These are phyloP conservation scores for Crocidura indochinensis DNA, from an alignment of 2,797 vertebrate genomes.

Conservation along the genomic window DNA sequence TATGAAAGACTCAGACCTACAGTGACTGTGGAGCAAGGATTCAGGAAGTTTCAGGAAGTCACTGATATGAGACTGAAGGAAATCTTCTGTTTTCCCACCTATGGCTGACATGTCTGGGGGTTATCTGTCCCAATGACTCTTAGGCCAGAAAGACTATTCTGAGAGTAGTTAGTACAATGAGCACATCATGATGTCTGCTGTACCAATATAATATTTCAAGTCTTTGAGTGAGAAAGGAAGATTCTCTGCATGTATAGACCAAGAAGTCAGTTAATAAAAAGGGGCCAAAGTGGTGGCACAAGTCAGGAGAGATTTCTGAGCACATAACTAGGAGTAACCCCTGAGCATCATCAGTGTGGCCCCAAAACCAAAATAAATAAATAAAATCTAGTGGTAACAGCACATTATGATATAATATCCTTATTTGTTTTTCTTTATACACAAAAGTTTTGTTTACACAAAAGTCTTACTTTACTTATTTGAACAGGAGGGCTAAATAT, in stretches of 20 bases:
- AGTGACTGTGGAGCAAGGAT: neutral
- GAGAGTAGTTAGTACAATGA: constrained; percentile 34
- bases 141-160: neutral
- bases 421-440: constrained; percentile 30
- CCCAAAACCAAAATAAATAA: no score
- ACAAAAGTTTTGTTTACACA: constrained; percentile 54
- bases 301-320: no score
- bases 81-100: constrained; percentile 13
- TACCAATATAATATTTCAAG: neutral
- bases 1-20: constrained; percentile 53
- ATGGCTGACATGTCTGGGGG: constrained; percentile 14
- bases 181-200: neutral
- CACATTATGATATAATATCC: neutral
- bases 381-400: neutral
- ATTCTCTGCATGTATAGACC: constrained; percentile 25
- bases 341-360: no score
- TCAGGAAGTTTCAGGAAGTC: constrained; percentile 33
- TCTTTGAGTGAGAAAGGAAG: constrained; percentile 40
- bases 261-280: neutral
- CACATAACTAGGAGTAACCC: no score
- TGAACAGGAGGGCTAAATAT: constrained; percentile 36
- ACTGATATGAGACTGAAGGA: constrained; percentile 19
- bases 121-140: neutral
- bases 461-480: constrained; percentile 55
- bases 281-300: no score